Evolutionary conservation across 2,888 invertebrate genomes (phyloP).

Genomic region (Lithodes maja): DNA sequence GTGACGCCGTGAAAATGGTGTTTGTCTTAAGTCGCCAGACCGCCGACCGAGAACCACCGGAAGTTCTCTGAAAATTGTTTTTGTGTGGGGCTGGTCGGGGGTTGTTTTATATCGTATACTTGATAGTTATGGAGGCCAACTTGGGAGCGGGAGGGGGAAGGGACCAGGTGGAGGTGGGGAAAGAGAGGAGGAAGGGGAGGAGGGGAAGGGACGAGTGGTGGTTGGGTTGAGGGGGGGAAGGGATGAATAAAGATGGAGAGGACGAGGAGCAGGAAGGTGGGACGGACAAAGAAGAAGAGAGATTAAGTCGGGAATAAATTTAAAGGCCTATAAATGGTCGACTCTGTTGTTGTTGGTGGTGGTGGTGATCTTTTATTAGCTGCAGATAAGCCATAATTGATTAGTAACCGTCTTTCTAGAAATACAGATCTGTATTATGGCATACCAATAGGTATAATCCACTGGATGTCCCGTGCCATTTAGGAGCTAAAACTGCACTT

Average conservation of each 20-base stretch:
- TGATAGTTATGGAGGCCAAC: neutral
- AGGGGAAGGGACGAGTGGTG: neutral
- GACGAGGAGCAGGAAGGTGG: neutral
- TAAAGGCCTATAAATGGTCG: too few relatives aligned
- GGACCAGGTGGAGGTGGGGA: neutral
- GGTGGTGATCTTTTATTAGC: too few relatives aligned
- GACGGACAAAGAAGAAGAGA: neutral
- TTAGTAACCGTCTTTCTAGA: too few relatives aligned
- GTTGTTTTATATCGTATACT: neutral
- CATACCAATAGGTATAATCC: too few relatives aligned
- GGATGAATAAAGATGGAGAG: neutral
- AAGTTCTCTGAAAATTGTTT: neutral
- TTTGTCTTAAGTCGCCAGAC: conserved; percentile 16
- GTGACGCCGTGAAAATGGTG: conserved; percentile 14
- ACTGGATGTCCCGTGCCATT: too few relatives aligned
- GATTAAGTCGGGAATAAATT: neutral
- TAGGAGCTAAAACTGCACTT: too few relatives aligned
- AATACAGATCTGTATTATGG: too few relatives aligned
- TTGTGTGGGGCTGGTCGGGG: neutral
- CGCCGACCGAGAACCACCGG: neutral
- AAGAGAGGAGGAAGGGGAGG: neutral
- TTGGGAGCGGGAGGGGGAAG: neutral
- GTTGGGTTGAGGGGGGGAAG: neutral
- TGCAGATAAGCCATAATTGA: too few relatives aligned
- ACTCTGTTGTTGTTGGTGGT: too few relatives aligned